phyloP scores from a whole-genome alignment of 2,797 vertebrate genomes.

The Cichlasoma orientale region DNA sequence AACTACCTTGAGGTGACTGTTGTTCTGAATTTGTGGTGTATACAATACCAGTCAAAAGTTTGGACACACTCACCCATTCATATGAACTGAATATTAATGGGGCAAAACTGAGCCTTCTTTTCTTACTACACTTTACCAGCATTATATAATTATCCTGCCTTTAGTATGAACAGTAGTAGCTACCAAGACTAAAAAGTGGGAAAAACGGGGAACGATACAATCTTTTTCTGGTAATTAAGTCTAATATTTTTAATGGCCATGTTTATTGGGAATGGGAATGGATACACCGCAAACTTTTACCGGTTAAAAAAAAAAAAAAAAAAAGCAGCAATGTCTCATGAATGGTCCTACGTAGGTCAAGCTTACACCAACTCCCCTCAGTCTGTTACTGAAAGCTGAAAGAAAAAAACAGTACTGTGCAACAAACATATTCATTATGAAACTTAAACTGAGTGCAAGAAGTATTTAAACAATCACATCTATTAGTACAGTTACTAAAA shows the following conservation, averaged over 20 bases:
- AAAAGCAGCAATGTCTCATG: background rate
- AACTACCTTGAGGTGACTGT: background rate
- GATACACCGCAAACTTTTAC: background rate
- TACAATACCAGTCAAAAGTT: too few relatives aligned
- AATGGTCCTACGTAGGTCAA: background rate
- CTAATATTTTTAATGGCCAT: too few relatives aligned
- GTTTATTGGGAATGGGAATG: too few relatives aligned
- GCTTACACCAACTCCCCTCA: background rate
- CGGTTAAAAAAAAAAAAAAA: background rate
- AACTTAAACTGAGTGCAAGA: slow-evolving; percentile 13
- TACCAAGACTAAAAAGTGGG: background rate
- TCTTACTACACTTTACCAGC: too few relatives aligned
- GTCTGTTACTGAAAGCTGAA: background rate
- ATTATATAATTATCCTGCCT: background rate
- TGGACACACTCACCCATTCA: too few relatives aligned
- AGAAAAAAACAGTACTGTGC: background rate
- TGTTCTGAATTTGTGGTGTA: background rate
- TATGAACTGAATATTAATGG: background rate
- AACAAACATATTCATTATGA: background rate
- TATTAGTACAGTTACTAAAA: slow-evolving; percentile 13
- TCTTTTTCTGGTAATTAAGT: too few relatives aligned
- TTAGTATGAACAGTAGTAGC: background rate
- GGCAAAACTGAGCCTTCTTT: too few relatives aligned
- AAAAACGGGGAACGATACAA: too few relatives aligned
- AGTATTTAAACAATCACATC: background rate